phyloP scores from a whole-genome alignment of 2,888 invertebrate genomes.

The Drosophila percnosoma region DNA sequence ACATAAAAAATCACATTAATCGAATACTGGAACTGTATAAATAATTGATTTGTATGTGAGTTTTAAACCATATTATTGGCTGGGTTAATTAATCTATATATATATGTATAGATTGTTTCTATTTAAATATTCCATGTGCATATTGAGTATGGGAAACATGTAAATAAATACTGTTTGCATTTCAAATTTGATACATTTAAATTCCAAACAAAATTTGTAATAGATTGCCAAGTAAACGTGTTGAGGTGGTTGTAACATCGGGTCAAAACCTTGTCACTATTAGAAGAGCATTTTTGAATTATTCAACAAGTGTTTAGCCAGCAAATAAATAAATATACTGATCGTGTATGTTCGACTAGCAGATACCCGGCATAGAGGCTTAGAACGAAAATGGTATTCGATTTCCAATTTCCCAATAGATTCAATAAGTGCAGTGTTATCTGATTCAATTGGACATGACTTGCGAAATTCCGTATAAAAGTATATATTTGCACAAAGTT shows the following conservation, averaged over 20 bases:
- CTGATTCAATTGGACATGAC: neutral
- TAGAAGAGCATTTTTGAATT: conserved; percentile 20
- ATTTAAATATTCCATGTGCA: neutral
- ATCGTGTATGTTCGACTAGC: neutral
- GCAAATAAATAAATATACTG: neutral
- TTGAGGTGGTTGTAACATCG: conserved; percentile 9
- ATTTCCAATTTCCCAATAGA: neutral
- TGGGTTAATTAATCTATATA: neutral
- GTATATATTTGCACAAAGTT: neutral
- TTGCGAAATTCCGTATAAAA: neutral
- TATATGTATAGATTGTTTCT: neutral
- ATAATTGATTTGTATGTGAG: neutral
- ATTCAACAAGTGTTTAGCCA: conserved; percentile 22
- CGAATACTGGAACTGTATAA: neutral
- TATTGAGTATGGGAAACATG: neutral
- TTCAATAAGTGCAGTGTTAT: neutral
- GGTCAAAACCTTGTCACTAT: conserved; percentile 10
- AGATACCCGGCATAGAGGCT: neutral
- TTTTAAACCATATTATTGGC: neutral
- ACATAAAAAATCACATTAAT: neutral
- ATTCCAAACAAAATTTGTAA: conserved; percentile 1
- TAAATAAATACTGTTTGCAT: conserved; percentile 9
- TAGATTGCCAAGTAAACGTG: neutral
- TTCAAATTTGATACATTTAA: neutral
- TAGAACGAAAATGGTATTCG: neutral